Evolutionary conservation across 1,140 invertebrate species (phyloP).

Genomic region (Platyscapa corneri): DNA sequence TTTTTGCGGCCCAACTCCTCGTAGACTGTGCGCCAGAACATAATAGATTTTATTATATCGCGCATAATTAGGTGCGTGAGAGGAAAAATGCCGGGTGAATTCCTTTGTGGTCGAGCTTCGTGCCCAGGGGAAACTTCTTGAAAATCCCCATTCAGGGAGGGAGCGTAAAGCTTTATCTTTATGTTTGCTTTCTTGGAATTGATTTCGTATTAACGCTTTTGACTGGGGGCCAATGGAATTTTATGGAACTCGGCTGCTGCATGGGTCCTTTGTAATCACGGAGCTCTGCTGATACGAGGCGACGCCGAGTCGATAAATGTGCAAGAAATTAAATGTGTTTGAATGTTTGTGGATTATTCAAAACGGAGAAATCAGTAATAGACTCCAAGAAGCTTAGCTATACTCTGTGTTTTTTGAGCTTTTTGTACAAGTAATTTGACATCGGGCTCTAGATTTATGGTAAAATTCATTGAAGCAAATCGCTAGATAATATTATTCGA

Average conservation of each 20-base stretch:
- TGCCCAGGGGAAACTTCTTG: not conserved
- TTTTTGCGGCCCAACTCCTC: slow-evolving; percentile 2
- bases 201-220: not conserved
- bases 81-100: not conserved
- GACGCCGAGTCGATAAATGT: not conserved
- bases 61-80: slow-evolving; percentile 3
- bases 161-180: not conserved
- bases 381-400: no score
- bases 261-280: not conserved
- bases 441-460: no score
- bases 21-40: not conserved
- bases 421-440: no score
- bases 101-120: not conserved
- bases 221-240: not conserved
- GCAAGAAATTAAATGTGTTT: not conserved
- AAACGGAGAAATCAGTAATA: not conserved
- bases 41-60: slow-evolving; percentile 11
- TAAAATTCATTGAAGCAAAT: no score
- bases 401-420: no score
- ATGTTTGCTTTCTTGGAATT: not conserved
- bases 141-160: not conserved
- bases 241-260: not conserved
- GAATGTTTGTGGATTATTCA: not conserved
- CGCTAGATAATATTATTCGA: no score
- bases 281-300: not conserved